Evolutionary conservation across 2,797 vertebrate genomes (phyloP).

Genomic region (Lacerta bilineata): DNA sequence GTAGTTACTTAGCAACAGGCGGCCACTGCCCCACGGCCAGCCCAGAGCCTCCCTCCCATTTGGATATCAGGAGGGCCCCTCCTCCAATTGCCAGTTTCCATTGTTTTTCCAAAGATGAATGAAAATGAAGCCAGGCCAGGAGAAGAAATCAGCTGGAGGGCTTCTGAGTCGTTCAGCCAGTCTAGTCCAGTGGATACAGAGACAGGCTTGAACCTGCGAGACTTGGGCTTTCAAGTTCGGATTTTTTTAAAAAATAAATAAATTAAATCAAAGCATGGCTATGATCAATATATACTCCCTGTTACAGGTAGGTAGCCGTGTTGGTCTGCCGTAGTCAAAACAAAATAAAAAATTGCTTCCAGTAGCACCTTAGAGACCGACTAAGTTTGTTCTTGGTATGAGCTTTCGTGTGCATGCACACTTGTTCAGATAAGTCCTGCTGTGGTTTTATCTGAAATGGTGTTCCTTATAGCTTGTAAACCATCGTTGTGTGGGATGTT

Average conservation of each 20-base stretch:
- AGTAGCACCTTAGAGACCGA: no score
- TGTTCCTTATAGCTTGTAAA: no score
- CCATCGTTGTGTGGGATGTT: no score
- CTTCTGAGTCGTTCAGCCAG: background rate
- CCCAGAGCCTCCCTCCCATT: background rate
- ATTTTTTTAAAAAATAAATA: no score
- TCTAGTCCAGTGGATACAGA: background rate
- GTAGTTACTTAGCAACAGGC: constrained; percentile 5
- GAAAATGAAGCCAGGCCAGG: accelerated
- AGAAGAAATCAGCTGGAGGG: background rate
- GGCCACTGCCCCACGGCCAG: background rate
- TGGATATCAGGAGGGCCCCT: background rate
- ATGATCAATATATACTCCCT: no score
- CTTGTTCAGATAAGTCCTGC: no score
- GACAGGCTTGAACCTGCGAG: background rate
- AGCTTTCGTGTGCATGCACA: no score
- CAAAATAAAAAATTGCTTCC: no score
- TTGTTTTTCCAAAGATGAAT: background rate
- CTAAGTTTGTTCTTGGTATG: no score
- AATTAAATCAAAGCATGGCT: background rate
- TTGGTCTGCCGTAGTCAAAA: no score
- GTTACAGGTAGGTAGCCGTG: no score
- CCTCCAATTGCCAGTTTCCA: background rate
- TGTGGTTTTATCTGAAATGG: no score
- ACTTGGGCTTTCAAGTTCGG: background rate